These are phyloP conservation scores for Limnephilus lunatus DNA, from an alignment of 2,888 invertebrate genomes.

Conservation along the genomic window DNA sequence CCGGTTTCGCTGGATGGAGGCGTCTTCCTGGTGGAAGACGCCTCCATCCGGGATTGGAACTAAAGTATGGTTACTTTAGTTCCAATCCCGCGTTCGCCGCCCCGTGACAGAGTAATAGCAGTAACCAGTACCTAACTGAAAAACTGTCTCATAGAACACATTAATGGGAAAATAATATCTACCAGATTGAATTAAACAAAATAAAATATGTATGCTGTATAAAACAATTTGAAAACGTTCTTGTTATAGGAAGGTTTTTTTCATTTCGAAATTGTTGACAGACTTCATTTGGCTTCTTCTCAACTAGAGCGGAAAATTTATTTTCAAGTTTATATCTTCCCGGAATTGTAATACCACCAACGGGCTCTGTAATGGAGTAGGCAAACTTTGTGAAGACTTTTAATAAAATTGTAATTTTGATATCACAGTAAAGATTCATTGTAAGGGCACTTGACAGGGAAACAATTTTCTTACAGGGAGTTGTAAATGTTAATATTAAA, in stretches of 20 bases:
- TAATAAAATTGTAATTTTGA: neutral
- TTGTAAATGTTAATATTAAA: neutral
- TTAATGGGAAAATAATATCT: neutral
- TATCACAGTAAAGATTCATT: neutral
- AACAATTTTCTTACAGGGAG: neutral
- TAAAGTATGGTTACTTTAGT: too few species aligned
- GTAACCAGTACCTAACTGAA: neutral
- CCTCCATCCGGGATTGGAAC: too few species aligned
- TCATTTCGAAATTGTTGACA: neutral
- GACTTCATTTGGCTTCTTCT: neutral
- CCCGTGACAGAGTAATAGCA: slow-evolving; percentile 5
- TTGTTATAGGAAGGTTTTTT: neutral
- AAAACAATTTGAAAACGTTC: too few species aligned
- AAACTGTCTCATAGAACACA: neutral
- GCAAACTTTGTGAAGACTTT: neutral
- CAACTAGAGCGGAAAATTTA: neutral
- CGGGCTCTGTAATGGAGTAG: neutral
- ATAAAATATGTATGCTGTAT: too few species aligned
- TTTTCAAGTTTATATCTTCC: neutral
- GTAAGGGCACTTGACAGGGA: neutral
- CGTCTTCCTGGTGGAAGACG: too few species aligned
- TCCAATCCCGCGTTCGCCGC: neutral
- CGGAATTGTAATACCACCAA: neutral
- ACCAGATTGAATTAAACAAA: neutral
- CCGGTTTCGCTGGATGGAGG: slow-evolving; percentile 36